Conservation (phyloP, 2,113 vertebrate genomes). For the Albula glossodonta region DNA sequence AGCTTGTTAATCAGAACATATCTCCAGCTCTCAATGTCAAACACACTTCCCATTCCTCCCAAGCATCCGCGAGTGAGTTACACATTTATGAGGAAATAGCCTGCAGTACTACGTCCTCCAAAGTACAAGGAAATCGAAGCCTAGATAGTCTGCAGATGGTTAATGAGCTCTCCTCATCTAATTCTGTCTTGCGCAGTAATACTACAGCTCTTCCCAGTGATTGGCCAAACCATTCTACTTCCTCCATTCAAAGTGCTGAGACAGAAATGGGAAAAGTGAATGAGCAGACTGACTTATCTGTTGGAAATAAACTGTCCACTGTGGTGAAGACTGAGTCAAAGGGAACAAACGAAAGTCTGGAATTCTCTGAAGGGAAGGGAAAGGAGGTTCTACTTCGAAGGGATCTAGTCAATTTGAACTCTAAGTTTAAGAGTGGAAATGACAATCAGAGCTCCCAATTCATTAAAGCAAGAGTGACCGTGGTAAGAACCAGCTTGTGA, state of each 20-base stretch:
- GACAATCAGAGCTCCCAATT: conserved; percentile 51
- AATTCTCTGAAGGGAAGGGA: not conserved
- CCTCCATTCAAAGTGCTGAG: not conserved
- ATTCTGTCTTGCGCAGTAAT: not conserved
- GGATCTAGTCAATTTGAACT: conserved; percentile 30
- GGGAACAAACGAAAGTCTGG: not conserved
- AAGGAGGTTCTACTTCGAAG: conserved; percentile 6
- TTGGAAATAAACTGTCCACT: not conserved
- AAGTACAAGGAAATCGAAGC: not conserved
- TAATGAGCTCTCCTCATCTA: conserved; percentile 19
- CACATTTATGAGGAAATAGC: conserved; percentile 34
- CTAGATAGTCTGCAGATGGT: conserved; percentile 26
- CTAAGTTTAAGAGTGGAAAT: conserved; percentile 11
- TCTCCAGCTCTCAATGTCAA: not conserved
- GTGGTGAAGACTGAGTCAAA: not conserved
- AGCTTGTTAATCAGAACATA: not conserved
- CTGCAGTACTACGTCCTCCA: not conserved
- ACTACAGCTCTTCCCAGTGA: not conserved
- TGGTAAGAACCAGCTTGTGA: conserved; percentile 68
- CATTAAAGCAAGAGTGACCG: conserved; percentile 59
- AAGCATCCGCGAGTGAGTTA: conserved; percentile 19
- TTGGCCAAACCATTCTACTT: not conserved
- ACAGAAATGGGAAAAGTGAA: conserved; percentile 14
- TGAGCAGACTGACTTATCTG: not conserved
- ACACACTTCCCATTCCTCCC: conserved; percentile 13